Evolutionary conservation across 2,113 vertebrate species (phyloP), one percentile per base, ranked within the genome.

Genomic region (Tautogolabrus adspersus): DNA sequence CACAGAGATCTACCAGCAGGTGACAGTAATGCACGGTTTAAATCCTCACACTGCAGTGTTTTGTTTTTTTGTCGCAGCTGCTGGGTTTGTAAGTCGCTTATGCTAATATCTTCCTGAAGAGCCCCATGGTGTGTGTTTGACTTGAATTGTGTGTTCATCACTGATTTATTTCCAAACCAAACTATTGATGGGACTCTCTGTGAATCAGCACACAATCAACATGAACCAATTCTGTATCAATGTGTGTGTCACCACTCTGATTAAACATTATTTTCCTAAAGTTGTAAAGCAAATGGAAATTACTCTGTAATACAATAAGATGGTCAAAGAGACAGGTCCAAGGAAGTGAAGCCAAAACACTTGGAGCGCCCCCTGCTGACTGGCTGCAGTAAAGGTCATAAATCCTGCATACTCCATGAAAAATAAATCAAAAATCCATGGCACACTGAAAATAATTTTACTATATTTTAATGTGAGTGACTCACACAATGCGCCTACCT

Each of bases 1-100:
- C 49, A 13, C 63, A 59, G 66, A 76, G 51, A 49, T 64, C 69
- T 3, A 34, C 77, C 89, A 87, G 84, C 75, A 82, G 84, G 80
- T 55, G 69, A 42, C 67, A 58, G 52, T 55, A n/a, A 61, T 6
- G 42, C 72, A 66, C 70, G 34, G 40, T 72, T 8, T 21, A 2
- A 60, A 30, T 66, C 52, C 15, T 47, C 55, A 72, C 71, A 44
- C 52, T 68, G 37, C 69, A 60, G 16, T 11, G 47, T 55, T 69
- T 30, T 6, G 37, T 18, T 10, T 30, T 10, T 30, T 52, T 51
- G 15, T 70, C 57, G 16, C 13, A 40, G 65, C 61, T 69, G 54
- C 58, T 67, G 63, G 2, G 42, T 66, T 26, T 2, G 26, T n/a
- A 15, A 23, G 34, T 46, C 1, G n/a, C n/a, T 76, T 30, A 63